Percentiles rank a stretch among this genome's conserved stretches.
phyloP scores from a whole-genome alignment of 1,140 invertebrate genomes.

The Aphidius gifuensis region DNA sequence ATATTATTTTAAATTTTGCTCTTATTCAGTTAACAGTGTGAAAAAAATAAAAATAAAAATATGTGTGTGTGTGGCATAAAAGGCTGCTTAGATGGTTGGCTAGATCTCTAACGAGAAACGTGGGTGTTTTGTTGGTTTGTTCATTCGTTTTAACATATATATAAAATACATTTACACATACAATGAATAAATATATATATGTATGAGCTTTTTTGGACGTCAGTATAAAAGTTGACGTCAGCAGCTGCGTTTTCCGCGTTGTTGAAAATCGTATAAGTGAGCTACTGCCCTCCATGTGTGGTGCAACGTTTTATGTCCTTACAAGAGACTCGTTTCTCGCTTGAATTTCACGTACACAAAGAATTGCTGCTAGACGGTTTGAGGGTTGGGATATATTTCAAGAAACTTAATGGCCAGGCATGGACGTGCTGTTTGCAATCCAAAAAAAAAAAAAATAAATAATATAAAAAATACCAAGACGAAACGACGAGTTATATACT shows the following conservation, averaged over 20 bases:
- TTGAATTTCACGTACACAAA: slow-evolving; percentile 9
- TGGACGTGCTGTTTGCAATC: slow-evolving; percentile 11
- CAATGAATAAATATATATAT: too few species aligned
- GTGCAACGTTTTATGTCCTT: slow-evolving; percentile 19
- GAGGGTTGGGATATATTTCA: slow-evolving; percentile 9
- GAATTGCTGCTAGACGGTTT: background rate
- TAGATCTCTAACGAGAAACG: slow-evolving; percentile 18
- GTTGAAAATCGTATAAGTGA: background rate
- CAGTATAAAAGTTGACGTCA: slow-evolving; percentile 14
- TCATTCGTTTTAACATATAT: background rate
- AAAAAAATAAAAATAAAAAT: too few species aligned
- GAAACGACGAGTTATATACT: too few species aligned
- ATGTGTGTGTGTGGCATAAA: slow-evolving; percentile 16
- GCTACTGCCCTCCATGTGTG: slow-evolving; percentile 6
- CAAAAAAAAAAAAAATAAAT: too few species aligned
- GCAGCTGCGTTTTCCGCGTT: slow-evolving; percentile 14
- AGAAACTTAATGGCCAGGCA: slow-evolving; percentile 22
- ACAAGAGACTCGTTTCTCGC: slow-evolving; percentile 8
- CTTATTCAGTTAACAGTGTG: slow-evolving; percentile 5
- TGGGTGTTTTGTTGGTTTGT: background rate
- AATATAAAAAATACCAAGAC: too few species aligned
- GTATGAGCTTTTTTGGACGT: slow-evolving; percentile 11
- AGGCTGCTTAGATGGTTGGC: slow-evolving; percentile 1
- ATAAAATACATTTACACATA: too few species aligned
- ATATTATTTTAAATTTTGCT: background rate